A percentile compares a stretch with the other conserved stretches of the same genome.
These are phyloP conservation scores for Crepidodera aurea DNA, from an alignment of 2,888 invertebrate genomes.

Conservation along the genomic window DNA sequence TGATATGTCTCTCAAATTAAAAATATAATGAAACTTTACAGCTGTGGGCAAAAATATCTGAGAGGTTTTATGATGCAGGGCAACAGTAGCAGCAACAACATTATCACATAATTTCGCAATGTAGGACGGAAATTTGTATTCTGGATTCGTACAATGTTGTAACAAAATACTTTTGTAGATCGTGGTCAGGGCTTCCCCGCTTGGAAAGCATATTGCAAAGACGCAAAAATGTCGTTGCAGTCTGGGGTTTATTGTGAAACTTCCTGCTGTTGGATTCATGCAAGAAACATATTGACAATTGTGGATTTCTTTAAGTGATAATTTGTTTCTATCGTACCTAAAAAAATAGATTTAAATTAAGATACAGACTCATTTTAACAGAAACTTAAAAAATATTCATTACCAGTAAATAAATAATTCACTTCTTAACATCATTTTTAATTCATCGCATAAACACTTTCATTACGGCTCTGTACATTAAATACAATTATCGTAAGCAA, in stretches of 20 bases:
- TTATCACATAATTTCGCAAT: slow-evolving; percentile 75
- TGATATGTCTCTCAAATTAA: slow-evolving; percentile 93
- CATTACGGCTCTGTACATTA: too few relatives aligned
- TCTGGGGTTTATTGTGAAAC: slow-evolving; percentile 95
- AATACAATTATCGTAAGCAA: too few relatives aligned
- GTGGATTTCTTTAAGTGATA: slow-evolving; percentile 92
- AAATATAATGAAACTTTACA: slow-evolving; percentile 95
- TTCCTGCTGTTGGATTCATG: slow-evolving; percentile 98
- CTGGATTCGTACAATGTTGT: slow-evolving; percentile 84
- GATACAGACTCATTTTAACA: too few relatives aligned
- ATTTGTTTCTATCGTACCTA: slow-evolving; percentile 81
- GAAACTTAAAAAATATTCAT: background rate
- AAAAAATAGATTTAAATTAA: too few relatives aligned
- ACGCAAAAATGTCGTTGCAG: slow-evolving; percentile 91
- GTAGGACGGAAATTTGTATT: slow-evolving; percentile 77
- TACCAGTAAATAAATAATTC: too few relatives aligned
- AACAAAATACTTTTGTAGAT: slow-evolving; percentile 90
- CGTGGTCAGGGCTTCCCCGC: slow-evolving; percentile 80
- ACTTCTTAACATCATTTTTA: too few relatives aligned
- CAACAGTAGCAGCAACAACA: slow-evolving; percentile 83
- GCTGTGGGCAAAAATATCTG: slow-evolving; percentile 94
- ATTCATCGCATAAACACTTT: too few relatives aligned
- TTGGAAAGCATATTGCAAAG: slow-evolving; percentile 82
- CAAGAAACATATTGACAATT: slow-evolving; percentile 97
- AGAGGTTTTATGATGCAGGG: slow-evolving; percentile 85